These are phyloP conservation scores for Nasonia longicornis DNA, from an alignment of 1,140 invertebrate genomes.

Conservation along the genomic window DNA sequence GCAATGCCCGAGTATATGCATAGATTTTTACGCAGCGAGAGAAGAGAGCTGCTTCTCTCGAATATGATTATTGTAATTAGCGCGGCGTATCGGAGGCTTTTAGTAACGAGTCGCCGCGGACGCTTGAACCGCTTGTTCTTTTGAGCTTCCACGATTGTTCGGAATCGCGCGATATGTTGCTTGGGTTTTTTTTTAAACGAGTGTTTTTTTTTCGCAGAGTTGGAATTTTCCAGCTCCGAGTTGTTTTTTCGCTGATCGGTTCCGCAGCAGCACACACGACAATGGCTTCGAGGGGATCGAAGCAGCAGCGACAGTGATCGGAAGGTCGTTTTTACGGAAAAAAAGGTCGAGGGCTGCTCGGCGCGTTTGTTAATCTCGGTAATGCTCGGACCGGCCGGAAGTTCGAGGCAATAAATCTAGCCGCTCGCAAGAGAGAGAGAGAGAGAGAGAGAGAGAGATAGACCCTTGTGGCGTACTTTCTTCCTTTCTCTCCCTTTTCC, in stretches of 20 bases:
- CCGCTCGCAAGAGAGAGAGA: constrained; percentile 28
- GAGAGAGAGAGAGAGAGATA: not conserved
- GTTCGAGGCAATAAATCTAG: constrained; percentile 57
- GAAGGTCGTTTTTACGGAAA: constrained; percentile 47
- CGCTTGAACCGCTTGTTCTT: not conserved
- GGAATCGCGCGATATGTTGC: not conserved
- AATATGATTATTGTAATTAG: constrained; percentile 5
- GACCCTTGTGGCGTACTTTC: constrained; percentile 39
- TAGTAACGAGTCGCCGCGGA: constrained; percentile 11
- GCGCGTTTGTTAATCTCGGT: constrained; percentile 60
- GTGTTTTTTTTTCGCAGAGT: too few relatives aligned
- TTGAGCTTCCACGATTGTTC: not conserved
- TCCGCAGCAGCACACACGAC: not conserved
- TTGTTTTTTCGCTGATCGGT: too few relatives aligned
- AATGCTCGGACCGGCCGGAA: constrained; percentile 59
- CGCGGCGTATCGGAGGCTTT: not conserved
- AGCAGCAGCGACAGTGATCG: constrained; percentile 42
- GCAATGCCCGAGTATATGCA: not conserved
- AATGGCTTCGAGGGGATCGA: constrained; percentile 14
- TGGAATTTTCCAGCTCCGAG: too few relatives aligned
- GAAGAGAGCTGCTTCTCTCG: constrained; percentile 23
- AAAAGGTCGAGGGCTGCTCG: constrained; percentile 15
- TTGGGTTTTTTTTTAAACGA: not conserved
- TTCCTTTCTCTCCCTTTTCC: constrained; percentile 33
- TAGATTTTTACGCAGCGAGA: constrained; percentile 50